Base-by-base conservation (phyloP, 2,797 vertebrate genomes). In the Siniperca obscura region DNA sequence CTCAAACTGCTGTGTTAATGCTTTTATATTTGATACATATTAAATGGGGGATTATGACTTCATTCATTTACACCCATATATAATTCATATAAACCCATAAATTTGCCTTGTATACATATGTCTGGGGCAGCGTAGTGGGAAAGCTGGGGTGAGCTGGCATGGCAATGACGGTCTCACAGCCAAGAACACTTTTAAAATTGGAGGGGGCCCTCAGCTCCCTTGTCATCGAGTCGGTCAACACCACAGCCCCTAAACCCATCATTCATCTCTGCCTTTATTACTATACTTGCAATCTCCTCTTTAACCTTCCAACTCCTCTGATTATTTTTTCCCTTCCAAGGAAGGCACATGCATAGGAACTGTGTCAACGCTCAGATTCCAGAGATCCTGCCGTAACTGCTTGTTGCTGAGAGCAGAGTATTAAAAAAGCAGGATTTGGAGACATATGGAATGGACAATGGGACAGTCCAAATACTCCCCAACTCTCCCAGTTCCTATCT, bases 61-160 rank as follows among this genome's bases (percentile, higher is more conserved):
- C 82, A 91, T 94, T 87, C 91, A 94, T 94, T 94, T 93, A 93
- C 90, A 93, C 85, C 85, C 84, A 92, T 93, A 86, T 93, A 94
- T 92, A 94, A 95, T 94, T 95, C 88, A 93, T 86, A 86, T 70
- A 86, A 86, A 73, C 78, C 86, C 83, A 90, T 93, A 93, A 88
- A 92, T 92, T 82, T 80, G 80, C 71, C 84, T 87, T 76, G 53
- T 91, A 91, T 92, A 90, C 88, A 91, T 86, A 84, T 89, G 87
- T 89, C 78, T 83, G 76, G 84, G 79, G 88, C 73, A 72, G 82
- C 86, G 87, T 57, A 75, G 79, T 68, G 83, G 79, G 87, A 85
- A 91, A 71, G 84, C 87, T 65, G 79, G 84, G 83, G 84, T 81
- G 80, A 80, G 90, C 88, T 94, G 92, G 91, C 86, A 85, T 90